Base-by-base conservation (phyloP, 2,113 vertebrate species). In the Cricetomys ansorgei region DNA sequence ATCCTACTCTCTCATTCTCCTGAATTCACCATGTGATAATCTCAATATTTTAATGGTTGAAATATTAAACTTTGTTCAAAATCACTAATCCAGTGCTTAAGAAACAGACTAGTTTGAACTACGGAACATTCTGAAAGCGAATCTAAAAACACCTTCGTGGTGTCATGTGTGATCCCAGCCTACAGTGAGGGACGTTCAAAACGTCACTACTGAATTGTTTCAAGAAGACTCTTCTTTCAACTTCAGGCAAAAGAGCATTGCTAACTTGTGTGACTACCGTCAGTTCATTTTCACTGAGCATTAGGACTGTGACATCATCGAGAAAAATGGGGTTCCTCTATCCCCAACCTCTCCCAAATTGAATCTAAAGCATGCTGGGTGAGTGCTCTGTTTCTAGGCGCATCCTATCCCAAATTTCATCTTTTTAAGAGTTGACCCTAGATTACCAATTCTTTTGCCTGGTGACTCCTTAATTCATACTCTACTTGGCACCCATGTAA, bases 371-470 rank as follows among this genome's bases (percentile, higher is more conserved):
- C 3, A 15, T 37, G 62, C 31, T 7, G 15, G 29, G 17, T 50
- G 19, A 69, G 6, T 4, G 21, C 27, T 69, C 12, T 45, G 13
- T 21, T 25, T 4, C 27, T 19, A 64, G 11, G 29, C 59, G 10
- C 37, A 40, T 40, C 55, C 23, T 12, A 50, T 25, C 34, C 31
- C 48, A 70, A 55, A 55, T 70, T 16, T 70, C 34, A 70, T 93
- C 79, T 81, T 84, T 83, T 90, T 97, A 90, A 83, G 69, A 79
- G 13, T 81, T 96, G 75, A 27, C 4, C 85, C 34, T 64, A 73
- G 94, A 90, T 95, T 83, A 77, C 55, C 59, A 75, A 77, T 92
- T 53, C 90, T 85, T 94, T 94, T 90, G 27, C 57, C 83, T 85
- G 17, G 77, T 75, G 80, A 76, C 70, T 76, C 55, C 86, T 84